Evolutionary conservation across 64 coral and sea anemone species (phyloP), one percentile per base, ranked within the genome.

Genomic region (Cladopsammia gracilis): DNA sequence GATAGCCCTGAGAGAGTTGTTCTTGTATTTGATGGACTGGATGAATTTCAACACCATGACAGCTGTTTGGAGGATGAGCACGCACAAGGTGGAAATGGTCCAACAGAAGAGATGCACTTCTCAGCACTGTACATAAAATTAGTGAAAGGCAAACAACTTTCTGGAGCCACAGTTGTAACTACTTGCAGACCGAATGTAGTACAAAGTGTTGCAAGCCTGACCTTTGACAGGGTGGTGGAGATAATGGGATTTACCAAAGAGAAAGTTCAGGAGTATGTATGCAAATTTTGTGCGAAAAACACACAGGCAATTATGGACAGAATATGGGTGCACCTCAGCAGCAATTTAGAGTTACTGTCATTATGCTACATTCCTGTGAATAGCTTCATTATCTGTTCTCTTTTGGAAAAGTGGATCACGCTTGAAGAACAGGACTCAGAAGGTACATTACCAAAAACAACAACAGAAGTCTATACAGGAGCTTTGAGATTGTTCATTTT

Each of bases 351-450:
- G 24, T 18, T 92, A 24, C 67, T 86, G 64, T 67, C 79, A 43
- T 34, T 92, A 53, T 92, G 90, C 65, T 92, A 78, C 58, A 86
- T 92, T 86, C 90, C 90, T 54, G 82, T 92, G 7, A 86, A 84
- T 52, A 86, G 90, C 49, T 78, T 86, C 45, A 93, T 93, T 20
- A 83, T 93, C 60, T 87, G 83, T 87, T 93, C 91, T 78, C 64
- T 78, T 86, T 78, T 93, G 9, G 76, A 83, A 23, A 72, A 71
- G 25, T 34, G 56, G 15, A 58, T 77, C 10, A 14, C 65, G 12
- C 12, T n/a, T n/a, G 2, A 34, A n/a, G 47, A 22, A 61, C 25
- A 48, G 9, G 51, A 18, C 66, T 79, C 58, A 57, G 44, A 78
- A 9, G 57, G 46, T 52, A 26, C 20, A 19, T 65, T 84, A 15